Conservation (phyloP, 2,113 vertebrate species). For the Heteronetta atricapilla region DNA sequence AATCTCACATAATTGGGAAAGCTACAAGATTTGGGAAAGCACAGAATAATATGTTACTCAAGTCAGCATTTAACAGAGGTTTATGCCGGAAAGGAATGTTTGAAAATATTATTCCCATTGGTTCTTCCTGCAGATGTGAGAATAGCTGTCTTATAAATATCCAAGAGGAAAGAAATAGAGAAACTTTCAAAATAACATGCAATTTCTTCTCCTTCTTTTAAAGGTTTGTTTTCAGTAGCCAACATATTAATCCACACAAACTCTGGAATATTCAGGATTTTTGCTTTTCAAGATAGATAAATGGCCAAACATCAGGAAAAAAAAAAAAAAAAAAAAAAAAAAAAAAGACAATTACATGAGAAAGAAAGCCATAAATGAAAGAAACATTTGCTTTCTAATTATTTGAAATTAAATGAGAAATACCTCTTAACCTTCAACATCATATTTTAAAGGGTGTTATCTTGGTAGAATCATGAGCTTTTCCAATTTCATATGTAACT, state of each 20-base stretch:
- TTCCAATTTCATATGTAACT: neutral
- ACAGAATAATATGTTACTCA: neutral
- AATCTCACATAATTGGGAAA: neutral
- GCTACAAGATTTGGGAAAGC: neutral
- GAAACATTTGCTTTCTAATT: neutral
- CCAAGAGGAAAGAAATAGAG: neutral
- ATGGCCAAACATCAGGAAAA: too few relatives aligned
- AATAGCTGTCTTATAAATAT: neutral
- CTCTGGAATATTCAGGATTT: neutral
- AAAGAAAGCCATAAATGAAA: neutral
- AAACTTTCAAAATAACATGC: neutral
- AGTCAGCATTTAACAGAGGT: neutral
- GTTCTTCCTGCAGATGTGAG: neutral
- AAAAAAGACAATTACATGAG: neutral
- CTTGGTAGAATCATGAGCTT: neutral
- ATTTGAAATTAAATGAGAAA: neutral
- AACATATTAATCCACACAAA: neutral
- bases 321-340: neutral
- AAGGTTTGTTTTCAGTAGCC: neutral
- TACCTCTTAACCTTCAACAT: neutral
- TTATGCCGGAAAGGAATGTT: neutral
- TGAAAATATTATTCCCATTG: constrained; percentile 6
- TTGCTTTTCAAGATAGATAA: neutral
- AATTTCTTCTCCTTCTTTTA: neutral
- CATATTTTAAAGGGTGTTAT: neutral